Conservation (phyloP, 1,140 invertebrate species). For the Bombus difficillimus region DNA sequence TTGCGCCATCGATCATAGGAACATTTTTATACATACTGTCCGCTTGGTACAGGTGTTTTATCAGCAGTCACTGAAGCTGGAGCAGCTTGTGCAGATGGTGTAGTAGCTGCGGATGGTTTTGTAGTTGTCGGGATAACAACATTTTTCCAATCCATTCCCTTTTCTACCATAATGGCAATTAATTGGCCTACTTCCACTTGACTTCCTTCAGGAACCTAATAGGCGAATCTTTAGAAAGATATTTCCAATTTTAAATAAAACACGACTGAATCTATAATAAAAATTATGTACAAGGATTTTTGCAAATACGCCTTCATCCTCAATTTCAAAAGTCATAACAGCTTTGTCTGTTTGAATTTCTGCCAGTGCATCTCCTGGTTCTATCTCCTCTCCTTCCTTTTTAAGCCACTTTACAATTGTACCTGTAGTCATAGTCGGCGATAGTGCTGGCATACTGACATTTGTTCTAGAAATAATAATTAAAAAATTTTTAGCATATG, state of each 20-base stretch:
- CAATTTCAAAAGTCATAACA: slow-evolving; percentile 99
- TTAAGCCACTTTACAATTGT: slow-evolving; percentile 99
- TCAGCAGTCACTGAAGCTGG: slow-evolving; percentile 47
- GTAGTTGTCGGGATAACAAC: slow-evolving; percentile 76
- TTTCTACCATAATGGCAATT: slow-evolving; percentile 94
- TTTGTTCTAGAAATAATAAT: slow-evolving; percentile 70
- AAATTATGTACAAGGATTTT: slow-evolving; percentile 87
- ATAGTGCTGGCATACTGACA: slow-evolving; percentile 92
- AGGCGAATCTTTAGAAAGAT: slow-evolving; percentile 12
- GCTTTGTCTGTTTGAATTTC: slow-evolving; percentile 99
- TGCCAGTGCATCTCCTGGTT: slow-evolving; percentile 94
- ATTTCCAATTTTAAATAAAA: background rate
- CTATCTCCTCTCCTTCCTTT: slow-evolving; percentile 93
- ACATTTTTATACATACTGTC: slow-evolving; percentile 70
- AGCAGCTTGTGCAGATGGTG: slow-evolving; percentile 45
- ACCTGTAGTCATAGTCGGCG: slow-evolving; percentile 99
- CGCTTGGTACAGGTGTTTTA: slow-evolving; percentile 69
- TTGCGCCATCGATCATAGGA: background rate
- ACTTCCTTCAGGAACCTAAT: slow-evolving; percentile 88
- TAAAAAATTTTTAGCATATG: background rate
- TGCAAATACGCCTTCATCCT: slow-evolving; percentile 98
- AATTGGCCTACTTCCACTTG: slow-evolving; percentile 93
- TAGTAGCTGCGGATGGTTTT: slow-evolving; percentile 73
- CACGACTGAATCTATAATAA: background rate
- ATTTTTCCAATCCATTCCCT: slow-evolving; percentile 82